These are phyloP conservation scores for Clupea harengus DNA, from an alignment of 2,113 vertebrate genomes.

Conservation along the genomic window DNA sequence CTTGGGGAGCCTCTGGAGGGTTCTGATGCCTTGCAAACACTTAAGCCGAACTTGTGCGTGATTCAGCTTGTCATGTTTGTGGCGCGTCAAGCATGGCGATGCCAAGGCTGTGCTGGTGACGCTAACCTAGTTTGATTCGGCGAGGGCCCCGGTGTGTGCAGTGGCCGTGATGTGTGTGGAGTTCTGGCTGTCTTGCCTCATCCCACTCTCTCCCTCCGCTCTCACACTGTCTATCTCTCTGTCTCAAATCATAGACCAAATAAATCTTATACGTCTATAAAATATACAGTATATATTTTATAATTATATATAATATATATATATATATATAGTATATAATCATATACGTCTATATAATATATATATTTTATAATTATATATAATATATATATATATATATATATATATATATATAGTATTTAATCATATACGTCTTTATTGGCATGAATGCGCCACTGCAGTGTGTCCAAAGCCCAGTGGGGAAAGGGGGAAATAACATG, in stretches of 20 bases:
- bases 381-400: no score
- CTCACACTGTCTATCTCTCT: not conserved
- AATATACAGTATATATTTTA: no score
- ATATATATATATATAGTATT: no score
- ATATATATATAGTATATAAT: no score
- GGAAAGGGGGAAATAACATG: not conserved
- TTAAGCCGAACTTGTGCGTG: not conserved
- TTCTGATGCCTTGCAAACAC: not conserved
- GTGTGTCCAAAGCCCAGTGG: no score
- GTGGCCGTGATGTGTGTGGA: not conserved
- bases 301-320: no score
- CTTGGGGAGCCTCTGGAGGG: not conserved
- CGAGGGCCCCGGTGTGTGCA: not conserved
- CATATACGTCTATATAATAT: no score
- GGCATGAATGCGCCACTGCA: no score
- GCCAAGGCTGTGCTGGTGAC: not conserved
- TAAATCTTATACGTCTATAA: no score
- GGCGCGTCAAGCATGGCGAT: not conserved
- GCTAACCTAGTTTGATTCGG: not conserved
- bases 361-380: no score
- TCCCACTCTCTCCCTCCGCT: not conserved
- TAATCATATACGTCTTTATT: no score
- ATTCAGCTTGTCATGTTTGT: not conserved
- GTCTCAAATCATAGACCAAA: not conserved
- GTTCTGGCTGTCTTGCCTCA: not conserved